These are phyloP conservation scores for Oceanites oceanicus DNA, from an alignment of 2,113 vertebrate species.

Conservation along the genomic window DNA sequence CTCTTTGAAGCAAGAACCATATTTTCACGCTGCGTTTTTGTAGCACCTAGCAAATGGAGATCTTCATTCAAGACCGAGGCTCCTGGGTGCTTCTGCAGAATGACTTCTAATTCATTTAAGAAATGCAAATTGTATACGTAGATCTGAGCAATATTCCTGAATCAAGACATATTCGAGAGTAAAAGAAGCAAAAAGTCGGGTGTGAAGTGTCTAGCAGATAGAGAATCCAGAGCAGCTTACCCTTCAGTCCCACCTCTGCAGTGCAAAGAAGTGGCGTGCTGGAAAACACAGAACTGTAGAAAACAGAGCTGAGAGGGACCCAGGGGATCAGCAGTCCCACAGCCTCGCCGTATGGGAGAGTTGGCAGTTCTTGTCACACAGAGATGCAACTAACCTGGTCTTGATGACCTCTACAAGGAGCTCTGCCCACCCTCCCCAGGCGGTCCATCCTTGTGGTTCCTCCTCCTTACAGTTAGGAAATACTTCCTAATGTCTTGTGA, in stretches of 20 bases:
- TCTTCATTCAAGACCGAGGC: neutral
- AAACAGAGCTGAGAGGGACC: neutral
- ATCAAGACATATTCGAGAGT: neutral
- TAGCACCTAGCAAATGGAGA: neutral
- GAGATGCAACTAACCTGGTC: neutral
- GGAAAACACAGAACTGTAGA: neutral
- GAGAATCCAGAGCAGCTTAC: neutral
- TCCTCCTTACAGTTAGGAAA: neutral
- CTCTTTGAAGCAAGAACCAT: neutral
- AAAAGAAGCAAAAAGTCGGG: neutral
- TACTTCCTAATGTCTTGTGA: neutral
- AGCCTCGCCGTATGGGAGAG: neutral
- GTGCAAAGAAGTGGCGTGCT: neutral
- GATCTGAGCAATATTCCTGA: neutral
- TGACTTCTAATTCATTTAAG: neutral
- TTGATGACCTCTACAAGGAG: neutral
- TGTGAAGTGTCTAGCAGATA: neutral
- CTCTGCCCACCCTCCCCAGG: neutral
- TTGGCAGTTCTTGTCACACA: neutral
- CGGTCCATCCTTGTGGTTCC: neutral
- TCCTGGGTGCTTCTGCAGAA: neutral
- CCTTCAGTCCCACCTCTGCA: neutral
- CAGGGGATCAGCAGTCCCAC: neutral
- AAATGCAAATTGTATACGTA: fast-evolving
- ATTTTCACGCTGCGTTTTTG: neutral